phyloP scores from a whole-genome alignment of 2,797 vertebrate genomes.

The Acanthurus tractus region DNA sequence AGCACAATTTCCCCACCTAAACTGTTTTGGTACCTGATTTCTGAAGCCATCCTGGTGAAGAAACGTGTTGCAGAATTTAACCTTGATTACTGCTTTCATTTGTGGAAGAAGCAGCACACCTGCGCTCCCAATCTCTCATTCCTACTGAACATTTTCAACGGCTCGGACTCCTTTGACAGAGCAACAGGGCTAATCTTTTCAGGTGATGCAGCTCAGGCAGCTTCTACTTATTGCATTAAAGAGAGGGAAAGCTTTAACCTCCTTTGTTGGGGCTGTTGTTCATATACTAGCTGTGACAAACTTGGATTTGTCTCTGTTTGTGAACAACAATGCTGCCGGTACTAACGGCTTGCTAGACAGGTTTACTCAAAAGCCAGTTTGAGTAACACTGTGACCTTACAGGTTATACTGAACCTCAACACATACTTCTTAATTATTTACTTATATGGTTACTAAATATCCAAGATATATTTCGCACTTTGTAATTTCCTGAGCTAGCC shows the following conservation, averaged over 20 bases:
- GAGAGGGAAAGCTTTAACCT: constrained; percentile 62
- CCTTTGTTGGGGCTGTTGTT: constrained; percentile 49
- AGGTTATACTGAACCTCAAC: background rate
- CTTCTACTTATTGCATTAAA: constrained; percentile 80
- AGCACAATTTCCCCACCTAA: background rate
- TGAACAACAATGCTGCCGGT: constrained; percentile 1
- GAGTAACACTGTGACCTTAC: constrained; percentile 21
- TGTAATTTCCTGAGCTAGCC: background rate
- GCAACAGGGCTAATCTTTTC: constrained; percentile 74
- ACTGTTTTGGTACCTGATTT: constrained; percentile 65
- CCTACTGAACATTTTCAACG: constrained; percentile 16
- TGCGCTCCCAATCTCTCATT: constrained; percentile 7
- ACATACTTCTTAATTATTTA: background rate
- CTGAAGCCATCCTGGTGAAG: constrained; percentile 54
- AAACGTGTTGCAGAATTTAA: constrained; percentile 65
- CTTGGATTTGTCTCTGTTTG: constrained; percentile 21
- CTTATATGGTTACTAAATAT: background rate
- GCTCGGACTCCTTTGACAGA: constrained; percentile 39
- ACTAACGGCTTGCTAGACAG: background rate
- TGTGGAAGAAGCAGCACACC: constrained; percentile 38
- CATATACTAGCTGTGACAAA: constrained; percentile 34
- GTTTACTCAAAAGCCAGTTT: constrained; percentile 28
- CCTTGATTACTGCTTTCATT: constrained; percentile 81
- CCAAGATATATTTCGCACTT: background rate
- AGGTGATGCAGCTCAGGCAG: constrained; percentile 71